Base-by-base conservation (phyloP, 2,113 vertebrate genomes). In the Dicentrarchus labrax region DNA sequence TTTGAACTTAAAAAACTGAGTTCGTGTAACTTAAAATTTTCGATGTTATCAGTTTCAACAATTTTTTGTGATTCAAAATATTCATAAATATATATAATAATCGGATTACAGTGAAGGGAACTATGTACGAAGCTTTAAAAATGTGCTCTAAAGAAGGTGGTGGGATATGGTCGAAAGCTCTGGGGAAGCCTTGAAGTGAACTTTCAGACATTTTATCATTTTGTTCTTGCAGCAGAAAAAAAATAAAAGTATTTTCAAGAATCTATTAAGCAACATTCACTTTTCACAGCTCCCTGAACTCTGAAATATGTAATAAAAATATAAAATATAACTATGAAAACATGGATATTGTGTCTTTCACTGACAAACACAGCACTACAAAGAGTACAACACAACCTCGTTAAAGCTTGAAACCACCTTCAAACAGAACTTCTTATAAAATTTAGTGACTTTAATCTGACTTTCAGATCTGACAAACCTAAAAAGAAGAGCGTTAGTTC, bases 281-380 rank as follows among this genome's bases (percentile, higher is more conserved):
- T 83, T 78, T 83, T 88, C 75, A 84, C 90, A 86, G 21, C 85
- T 82, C 8, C 67, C 71, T 74, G 70, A 73, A 30, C 50, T 9
- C 5, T 47, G 4, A 41, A 54, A 11, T 17, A 5, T 16, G 2
- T 6, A 15, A 41, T 75, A 53, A 12, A 64, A 53, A 64, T 50
- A n/a, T 39, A 24, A 70, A 4, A 4, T 17, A 36, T 15, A 19
- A 59, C 3, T 16, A 3, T 8, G 9, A 2, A 47, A 82, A 68
- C 54, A 43, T 57, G 56, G 75, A 82, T 82, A 87, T 83, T 67
- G 13, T 85, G 86, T 90, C 64, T 84, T 41, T 85, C 74, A 67
- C 39, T 88, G 77, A 86, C 83, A 36, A 66, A 50, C 77, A 87
- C 78, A 87, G 45, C 82, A 86, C 70, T 19, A 83, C 84, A 65